Base-by-base conservation (phyloP, 53 echinoderm and acorn worm species). In the Mesocentrotus franciscanus region DNA sequence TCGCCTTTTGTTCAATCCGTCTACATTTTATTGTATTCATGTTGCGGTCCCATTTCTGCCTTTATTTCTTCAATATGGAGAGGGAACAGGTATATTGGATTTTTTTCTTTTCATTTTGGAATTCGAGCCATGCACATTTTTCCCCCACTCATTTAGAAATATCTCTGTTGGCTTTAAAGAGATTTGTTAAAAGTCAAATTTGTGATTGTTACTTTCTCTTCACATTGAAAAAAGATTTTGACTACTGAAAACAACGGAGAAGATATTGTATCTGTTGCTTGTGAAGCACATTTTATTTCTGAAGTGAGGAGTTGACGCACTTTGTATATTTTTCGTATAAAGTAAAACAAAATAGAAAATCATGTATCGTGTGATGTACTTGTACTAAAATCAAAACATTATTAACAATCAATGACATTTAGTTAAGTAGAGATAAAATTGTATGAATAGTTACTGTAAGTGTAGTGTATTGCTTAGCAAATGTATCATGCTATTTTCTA, bases 331-430 rank as follows among this genome's bases (percentile, higher is more conserved):
- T 87, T 87, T 87, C 57, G 26, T 57, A 13, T 87, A 59, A 58
- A 87, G 26, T 87, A 18, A n/a, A 57, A 57, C 29, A 39, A 83
- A 18, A 87, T n/a, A n/a, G n/a, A 57, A 57, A 57, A 87, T n/a
- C 87, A 87, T 87, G 87, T 87, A 87, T 87, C n/a, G 87, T 58
- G 87, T 87, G 87, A 87, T 87, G 27, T n/a, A 57, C 56, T 87
- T 87, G 87, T 87, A 87, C 87, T 87, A 87, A 83, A 87, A 81
- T 64, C 64, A 5, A 78, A 76, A 76, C 32, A 39, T 36, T 79
- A 36, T 81, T 42, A 81, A 87, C 58, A 87, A 87, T 87, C 58
- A 58, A 27, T 87, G 87, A 87, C 58, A 87, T 84, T 36, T 87
- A 87, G 59, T 29, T 29, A 8, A 10, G 87, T 87, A 57, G 58